These are phyloP conservation scores for Tyrannus savana DNA, from an alignment of 2,113 vertebrate genomes.

Conservation along the genomic window DNA sequence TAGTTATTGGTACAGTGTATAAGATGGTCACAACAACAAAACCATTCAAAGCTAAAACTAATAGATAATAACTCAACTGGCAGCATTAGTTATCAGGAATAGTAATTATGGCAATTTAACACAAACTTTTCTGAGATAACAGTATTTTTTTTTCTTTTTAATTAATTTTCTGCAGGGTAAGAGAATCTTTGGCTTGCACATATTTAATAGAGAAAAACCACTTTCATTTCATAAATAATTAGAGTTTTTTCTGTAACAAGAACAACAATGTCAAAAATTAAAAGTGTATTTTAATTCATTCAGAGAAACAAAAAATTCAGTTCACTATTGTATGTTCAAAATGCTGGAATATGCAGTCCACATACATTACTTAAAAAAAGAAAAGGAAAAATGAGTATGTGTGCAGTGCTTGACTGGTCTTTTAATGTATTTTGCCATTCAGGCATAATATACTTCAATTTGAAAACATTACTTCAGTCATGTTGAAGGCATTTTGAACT, in stretches of 20 bases:
- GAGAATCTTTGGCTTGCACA: neutral
- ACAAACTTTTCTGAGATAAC: neutral
- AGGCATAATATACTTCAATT: neutral
- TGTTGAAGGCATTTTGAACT: neutral
- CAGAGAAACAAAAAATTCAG: neutral
- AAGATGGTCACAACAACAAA: neutral
- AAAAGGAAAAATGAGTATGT: neutral
- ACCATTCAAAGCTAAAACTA: neutral
- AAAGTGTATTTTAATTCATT: neutral
- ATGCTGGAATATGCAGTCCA: neutral
- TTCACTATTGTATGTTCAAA: neutral
- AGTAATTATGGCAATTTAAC: neutral
- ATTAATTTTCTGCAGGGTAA: neutral
- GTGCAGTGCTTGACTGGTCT: neutral
- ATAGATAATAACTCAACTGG: neutral
- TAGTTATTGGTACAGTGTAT: neutral
- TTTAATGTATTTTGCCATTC: neutral
- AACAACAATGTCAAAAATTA: neutral
- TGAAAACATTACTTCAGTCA: neutral
- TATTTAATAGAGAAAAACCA: neutral
- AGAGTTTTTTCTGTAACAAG: neutral
- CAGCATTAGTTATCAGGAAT: neutral
- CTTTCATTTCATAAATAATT: conserved; percentile 26
- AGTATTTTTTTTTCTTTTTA: neutral
- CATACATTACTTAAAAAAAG: neutral